Base-by-base conservation (phyloP, 1,140 invertebrate species). In the Oscheius sp. region DNA sequence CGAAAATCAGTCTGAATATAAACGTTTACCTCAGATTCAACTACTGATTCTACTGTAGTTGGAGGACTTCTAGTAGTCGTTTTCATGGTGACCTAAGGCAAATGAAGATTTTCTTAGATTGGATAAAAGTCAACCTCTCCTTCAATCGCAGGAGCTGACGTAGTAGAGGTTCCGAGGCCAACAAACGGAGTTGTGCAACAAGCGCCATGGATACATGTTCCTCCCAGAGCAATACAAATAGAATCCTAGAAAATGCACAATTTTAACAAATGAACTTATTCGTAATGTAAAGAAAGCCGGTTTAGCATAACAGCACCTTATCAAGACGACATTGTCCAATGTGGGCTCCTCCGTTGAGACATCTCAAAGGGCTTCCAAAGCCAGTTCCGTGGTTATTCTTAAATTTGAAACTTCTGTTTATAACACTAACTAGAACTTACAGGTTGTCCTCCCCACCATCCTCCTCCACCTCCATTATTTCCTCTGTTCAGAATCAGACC, bases 141-240 rank as follows among this genome's bases (percentile, higher is more conserved):
- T 18, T 68, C 67, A 18, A 68, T 68, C 35, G 55, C 67, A 2
- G 52, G 49, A 34, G 67, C 49, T n/a, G 49, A 1, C 7, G 52
- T 34, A 3, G 67, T 68, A 28, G 67, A 29, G 4, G 55, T 35
- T 18, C 35, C 35, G 4, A 35, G 3, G 18, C 23, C 45, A 61
- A 68, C 32, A 61, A 68, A 68, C 15, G 67, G 67, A n/a, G 67
- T 68, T 15, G 67, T 68, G 35, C 67, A 68, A 31, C 67, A 68
- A 2, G 67, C 67, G 3, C 67, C 67, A 34, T 68, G 67, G n/a
- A 35, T 68, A 34, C 67, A 68, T 7, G 52, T 61, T 29, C 67
- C 67, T 28, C 67, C 67, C 2, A 68, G 55, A 18, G 67, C 67
- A n/a, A 68, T 68, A 42, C 67, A 68, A 31, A 68, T 68, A 1